phyloP scores from a whole-genome alignment of 2,113 vertebrate species.

The Meriones unguiculatus region DNA sequence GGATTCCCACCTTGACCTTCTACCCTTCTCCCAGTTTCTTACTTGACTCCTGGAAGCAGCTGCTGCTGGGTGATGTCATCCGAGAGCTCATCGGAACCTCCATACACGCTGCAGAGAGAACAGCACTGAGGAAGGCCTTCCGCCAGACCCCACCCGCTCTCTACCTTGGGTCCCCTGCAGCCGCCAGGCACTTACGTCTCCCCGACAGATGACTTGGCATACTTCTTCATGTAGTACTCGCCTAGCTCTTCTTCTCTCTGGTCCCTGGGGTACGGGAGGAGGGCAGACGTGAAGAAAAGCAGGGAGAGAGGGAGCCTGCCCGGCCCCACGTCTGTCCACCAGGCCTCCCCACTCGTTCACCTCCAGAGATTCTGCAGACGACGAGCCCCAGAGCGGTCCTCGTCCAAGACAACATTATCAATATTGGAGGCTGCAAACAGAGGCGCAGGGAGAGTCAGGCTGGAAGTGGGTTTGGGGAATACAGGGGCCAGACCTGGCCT shows the following conservation, averaged over 20 bases:
- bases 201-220: conserved; percentile 93
- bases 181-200: conserved; percentile 90
- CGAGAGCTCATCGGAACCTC: conserved; percentile 94
- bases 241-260: conserved; percentile 95
- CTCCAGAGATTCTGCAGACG: conserved; percentile 96
- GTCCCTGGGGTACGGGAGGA: conserved; percentile 86
- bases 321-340: not conserved
- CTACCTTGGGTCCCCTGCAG: accelerated
- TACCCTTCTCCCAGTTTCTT: conserved; percentile 65
- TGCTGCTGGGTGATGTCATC: conserved; percentile 98
- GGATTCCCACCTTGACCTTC: not conserved
- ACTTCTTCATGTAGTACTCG: conserved; percentile 98
- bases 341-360: conserved; percentile 77
- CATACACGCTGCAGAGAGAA: conserved; percentile 87
- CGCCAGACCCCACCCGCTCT: not conserved
- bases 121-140: not conserved
- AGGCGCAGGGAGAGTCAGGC: not conserved
- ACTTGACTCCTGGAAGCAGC: conserved; percentile 97
- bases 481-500: not conserved
- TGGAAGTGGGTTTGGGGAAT: not conserved
- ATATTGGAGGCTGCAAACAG: conserved; percentile 90
- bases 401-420: conserved; percentile 93
- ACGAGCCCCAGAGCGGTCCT: conserved; percentile 94
- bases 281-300: not conserved
- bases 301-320: not conserved